phyloP scores from a whole-genome alignment of 2,113 vertebrate species.

The Ranitomeya variabilis region DNA sequence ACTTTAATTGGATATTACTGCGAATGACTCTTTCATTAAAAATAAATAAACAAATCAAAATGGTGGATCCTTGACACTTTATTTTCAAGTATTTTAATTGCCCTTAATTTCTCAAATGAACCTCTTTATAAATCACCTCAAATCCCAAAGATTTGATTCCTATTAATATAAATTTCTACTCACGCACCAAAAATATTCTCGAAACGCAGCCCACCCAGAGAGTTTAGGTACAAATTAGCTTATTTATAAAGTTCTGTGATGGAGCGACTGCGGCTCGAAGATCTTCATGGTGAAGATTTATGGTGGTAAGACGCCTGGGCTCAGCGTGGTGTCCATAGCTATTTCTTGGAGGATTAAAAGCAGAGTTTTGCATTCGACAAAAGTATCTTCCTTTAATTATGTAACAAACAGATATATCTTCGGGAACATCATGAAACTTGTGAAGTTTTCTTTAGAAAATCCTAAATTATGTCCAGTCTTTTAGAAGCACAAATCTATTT shows the following conservation, averaged over 20 bases:
- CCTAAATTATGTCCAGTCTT: not conserved
- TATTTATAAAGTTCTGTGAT: slow-evolving; percentile 18
- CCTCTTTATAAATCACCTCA: not conserved
- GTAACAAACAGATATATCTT: not conserved
- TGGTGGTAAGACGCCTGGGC: not conserved
- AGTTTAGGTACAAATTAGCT: not conserved
- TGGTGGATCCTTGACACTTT: not conserved
- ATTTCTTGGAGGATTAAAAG: not conserved
- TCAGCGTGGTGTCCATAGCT: not conserved
- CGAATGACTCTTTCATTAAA: not conserved
- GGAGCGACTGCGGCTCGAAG: not conserved
- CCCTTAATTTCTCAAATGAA: slow-evolving; percentile 17
- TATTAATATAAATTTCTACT: not conserved
- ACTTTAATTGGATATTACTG: slow-evolving; percentile 20
- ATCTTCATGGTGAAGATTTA: not conserved
- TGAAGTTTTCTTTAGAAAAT: not conserved
- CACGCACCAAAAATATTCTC: not conserved
- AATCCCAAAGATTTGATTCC: not conserved
- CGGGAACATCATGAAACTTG: not conserved
- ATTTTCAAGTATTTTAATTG: slow-evolving; percentile 4
- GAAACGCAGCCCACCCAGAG: not conserved
- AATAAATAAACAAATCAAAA: not conserved
- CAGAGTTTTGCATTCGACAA: not conserved
- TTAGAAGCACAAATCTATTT: not conserved
- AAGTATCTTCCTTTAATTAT: not conserved